Evolutionary conservation across 1,140 invertebrate species (phyloP).

Genomic region (Chymomyza costata): DNA sequence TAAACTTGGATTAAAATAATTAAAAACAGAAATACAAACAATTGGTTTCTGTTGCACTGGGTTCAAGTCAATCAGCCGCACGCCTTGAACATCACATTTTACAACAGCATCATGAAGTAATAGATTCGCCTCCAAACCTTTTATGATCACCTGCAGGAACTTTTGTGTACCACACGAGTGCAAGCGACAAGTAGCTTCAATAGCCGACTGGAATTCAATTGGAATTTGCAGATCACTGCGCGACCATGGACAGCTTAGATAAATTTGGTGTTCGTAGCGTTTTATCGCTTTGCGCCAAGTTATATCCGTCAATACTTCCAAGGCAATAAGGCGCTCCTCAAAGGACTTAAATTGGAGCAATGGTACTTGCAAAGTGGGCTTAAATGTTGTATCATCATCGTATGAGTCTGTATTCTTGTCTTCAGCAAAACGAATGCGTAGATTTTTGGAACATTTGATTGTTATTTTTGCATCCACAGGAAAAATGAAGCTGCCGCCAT

Average conservation of each 20-base stretch:
- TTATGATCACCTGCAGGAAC: conserved; percentile 86
- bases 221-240: conserved; percentile 81
- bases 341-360: conserved; percentile 84
- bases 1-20: not conserved
- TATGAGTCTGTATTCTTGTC: not conserved
- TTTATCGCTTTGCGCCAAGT: conserved; percentile 80
- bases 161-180: conserved; percentile 89
- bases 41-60: conserved; percentile 74
- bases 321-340: conserved; percentile 78
- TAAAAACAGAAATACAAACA: conserved; percentile 33
- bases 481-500: conserved; percentile 81
- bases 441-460: conserved; percentile 78
- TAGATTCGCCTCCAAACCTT: conserved; percentile 80
- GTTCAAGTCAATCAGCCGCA: conserved; percentile 81
- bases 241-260: conserved; percentile 85
- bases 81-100: conserved; percentile 77
- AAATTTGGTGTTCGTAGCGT: conserved; percentile 75
- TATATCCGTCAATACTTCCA: conserved; percentile 84
- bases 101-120: conserved; percentile 79
- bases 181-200: conserved; percentile 86
- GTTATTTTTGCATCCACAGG: conserved; percentile 77
- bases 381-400: conserved; percentile 71
- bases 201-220: conserved; percentile 88
- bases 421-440: conserved; percentile 75
- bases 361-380: conserved; percentile 79